A percentile compares a stretch with the other conserved stretches of the same genome.
These are phyloP conservation scores for Cyphomyrmex costatus DNA, from an alignment of 1,140 invertebrate species.

Conservation along the genomic window DNA sequence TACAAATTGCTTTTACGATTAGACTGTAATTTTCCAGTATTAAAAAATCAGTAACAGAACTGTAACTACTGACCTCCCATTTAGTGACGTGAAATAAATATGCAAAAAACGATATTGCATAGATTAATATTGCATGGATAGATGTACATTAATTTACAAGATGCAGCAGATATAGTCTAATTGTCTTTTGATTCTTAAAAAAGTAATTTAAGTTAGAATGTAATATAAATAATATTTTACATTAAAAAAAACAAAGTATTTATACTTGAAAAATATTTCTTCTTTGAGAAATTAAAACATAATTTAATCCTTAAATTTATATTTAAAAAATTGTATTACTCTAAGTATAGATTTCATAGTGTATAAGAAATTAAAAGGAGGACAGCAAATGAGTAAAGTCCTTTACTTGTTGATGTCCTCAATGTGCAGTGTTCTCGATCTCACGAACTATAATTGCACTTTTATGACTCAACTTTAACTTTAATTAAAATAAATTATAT, in stretches of 20 bases:
- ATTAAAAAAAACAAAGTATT: background rate
- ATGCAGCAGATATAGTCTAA: background rate
- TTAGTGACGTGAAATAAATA: constrained; percentile 15
- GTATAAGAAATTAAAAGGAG: background rate
- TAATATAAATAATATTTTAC: background rate
- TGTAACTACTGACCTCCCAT: background rate
- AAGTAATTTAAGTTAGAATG: background rate
- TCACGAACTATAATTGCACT: background rate
- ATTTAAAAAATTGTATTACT: background rate
- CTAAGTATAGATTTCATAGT: background rate
- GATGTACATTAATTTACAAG: background rate
- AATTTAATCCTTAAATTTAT: background rate
- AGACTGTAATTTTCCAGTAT: background rate
- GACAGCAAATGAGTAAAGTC: background rate
- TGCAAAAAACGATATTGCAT: background rate
- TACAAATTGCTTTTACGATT: background rate
- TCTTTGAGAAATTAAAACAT: background rate
- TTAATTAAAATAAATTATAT: background rate
- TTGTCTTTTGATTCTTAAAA: background rate
- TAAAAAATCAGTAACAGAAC: background rate
- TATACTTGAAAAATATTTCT: background rate
- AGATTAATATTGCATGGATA: background rate
- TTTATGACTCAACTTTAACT: background rate
- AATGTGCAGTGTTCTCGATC: background rate
- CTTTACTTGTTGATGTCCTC: background rate